Evolutionary conservation across 2,797 vertebrate species (phyloP).

Genomic region (Pipistrellus nathusii): DNA sequence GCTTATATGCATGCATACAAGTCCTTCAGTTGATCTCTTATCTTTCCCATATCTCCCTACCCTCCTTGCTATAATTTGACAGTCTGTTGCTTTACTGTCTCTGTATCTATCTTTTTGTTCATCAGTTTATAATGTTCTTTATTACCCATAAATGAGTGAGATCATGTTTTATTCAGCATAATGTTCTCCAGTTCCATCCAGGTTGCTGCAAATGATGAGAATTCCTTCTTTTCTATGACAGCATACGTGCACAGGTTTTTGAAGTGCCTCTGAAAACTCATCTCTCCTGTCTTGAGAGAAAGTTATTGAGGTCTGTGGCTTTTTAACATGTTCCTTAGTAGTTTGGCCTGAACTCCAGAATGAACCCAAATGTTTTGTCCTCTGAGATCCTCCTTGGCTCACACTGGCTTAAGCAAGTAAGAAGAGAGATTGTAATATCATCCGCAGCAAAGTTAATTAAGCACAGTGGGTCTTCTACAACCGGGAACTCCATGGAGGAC

Average conservation of each 20-base stretch:
- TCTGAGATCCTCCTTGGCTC: background rate
- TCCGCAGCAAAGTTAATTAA: background rate
- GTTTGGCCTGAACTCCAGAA: background rate
- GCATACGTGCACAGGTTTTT: background rate
- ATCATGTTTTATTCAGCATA: too few relatives aligned
- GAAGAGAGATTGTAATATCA: background rate
- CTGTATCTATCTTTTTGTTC: too few relatives aligned
- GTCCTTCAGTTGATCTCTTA: too few relatives aligned
- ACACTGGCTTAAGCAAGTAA: background rate
- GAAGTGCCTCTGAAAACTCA: background rate
- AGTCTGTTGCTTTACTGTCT: too few relatives aligned
- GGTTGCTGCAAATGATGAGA: too few relatives aligned
- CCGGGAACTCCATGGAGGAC: background rate
- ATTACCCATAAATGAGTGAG: too few relatives aligned
- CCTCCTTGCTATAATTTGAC: too few relatives aligned
- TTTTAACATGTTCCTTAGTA: background rate
- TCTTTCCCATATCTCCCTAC: too few relatives aligned
- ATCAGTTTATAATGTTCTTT: too few relatives aligned
- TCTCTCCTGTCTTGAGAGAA: background rate
- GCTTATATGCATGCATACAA: too few relatives aligned
- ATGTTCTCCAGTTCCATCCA: too few relatives aligned
- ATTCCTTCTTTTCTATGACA: too few relatives aligned
- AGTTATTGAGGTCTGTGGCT: background rate
- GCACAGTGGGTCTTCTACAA: background rate
- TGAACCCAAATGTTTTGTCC: background rate